These are phyloP conservation scores for Ctenicera cuprea DNA, from an alignment of 2,888 invertebrate genomes.

Conservation along the genomic window DNA sequence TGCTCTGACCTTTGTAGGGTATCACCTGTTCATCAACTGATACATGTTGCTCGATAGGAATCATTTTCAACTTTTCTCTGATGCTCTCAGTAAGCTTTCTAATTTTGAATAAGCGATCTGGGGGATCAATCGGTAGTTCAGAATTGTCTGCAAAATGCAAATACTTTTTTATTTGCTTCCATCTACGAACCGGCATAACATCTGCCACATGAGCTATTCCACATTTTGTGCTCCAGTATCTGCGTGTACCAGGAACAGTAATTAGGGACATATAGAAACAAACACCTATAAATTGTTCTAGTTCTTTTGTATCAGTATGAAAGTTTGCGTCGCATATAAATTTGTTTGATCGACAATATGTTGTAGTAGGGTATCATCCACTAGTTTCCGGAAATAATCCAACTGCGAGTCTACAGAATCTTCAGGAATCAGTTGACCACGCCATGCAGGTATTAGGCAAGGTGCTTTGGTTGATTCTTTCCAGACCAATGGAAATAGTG, in stretches of 20 bases:
- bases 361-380: not conserved
- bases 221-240: not conserved
- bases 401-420: not conserved
- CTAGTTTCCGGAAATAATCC: not conserved
- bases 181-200: not conserved
- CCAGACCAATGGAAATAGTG: too few relatives aligned
- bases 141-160: slow-evolving; percentile 15
- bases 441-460: not conserved
- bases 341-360: not conserved
- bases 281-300: slow-evolving; percentile 17
- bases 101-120: not conserved
- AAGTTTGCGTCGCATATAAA: not conserved
- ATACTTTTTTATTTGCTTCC: slow-evolving; percentile 14
- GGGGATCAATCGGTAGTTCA: not conserved
- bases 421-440: not conserved
- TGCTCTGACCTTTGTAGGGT: too few relatives aligned
- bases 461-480: too few relatives aligned
- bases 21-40: not conserved
- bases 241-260: not conserved
- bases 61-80: too few relatives aligned
- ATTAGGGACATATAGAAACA: slow-evolving; percentile 2
- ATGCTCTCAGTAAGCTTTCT: too few relatives aligned
- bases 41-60: too few relatives aligned
- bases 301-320: not conserved
- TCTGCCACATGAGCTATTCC: slow-evolving; percentile 3